Base-by-base conservation (phyloP, 2,888 invertebrate species). In the Dryadula phaetusa region DNA sequence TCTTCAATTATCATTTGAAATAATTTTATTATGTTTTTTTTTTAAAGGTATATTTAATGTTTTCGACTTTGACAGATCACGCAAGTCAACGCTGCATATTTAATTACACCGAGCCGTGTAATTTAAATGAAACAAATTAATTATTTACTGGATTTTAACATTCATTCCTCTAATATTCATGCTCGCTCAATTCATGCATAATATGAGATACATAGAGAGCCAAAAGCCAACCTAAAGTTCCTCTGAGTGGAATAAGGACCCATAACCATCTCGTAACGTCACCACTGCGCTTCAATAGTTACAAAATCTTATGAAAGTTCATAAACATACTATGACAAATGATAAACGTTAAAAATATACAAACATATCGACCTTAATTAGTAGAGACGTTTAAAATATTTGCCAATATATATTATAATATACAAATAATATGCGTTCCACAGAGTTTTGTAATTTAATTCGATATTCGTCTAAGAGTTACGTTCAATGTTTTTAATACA, bases 301-400 rank as follows among this genome's bases (percentile, higher is more conserved):
- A 37, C 32, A 37, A 10, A 37, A 37, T 37, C 12, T 37, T 37
- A 37, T 37, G 12, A 37, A 12, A 37, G 12, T 12, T 12, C 37
- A 37, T 37, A 37, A 34, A 12, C 10, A 53, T 28, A 18, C 10
- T 10, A 53, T 18, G 18, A 53, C 18, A 34, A 53, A 53, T 18
- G 53, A 53, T 34, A 18, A 34, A 18, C 20, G 12, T 16, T 34
- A 16, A 34, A 53, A 18, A 53, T 53, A 32, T 52, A 10, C 37
- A 37, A 3, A 37, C 12, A 37, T 16, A 52, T 52, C 25, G 52
- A 16, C 28, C 52, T 52, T 53, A 53, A 53, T 53, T 34, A 32
- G 16, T 18, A 1, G 34, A 18, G 53, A 53, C 53, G 3, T 34
- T 53, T 34, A 53, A 52, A 53, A 53, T 53, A 53, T 53, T 53